Percentiles rank a stretch among this genome's conserved stretches.
These are phyloP conservation scores for Crematogaster levior DNA, from an alignment of 2,888 invertebrate species.

Conservation along the genomic window DNA sequence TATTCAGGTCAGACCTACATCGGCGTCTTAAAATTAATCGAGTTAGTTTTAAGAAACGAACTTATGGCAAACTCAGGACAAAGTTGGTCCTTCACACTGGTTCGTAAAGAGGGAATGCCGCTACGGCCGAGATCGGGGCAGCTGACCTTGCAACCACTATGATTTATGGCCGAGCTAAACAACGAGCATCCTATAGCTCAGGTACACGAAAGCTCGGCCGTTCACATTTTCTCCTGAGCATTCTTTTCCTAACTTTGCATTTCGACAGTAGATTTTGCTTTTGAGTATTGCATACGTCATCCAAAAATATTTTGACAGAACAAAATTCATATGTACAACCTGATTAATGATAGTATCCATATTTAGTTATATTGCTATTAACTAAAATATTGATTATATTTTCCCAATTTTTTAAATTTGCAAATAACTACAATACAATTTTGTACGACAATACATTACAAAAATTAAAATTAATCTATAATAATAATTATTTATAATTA, in stretches of 20 bases:
- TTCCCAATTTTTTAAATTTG: not conserved
- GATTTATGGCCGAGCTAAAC: conserved; percentile 82
- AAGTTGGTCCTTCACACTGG: conserved; percentile 76
- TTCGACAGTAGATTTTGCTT: conserved; percentile 34
- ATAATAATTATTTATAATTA: not conserved
- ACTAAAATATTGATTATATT: not conserved
- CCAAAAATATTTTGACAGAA: conserved; percentile 82
- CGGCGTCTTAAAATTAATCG: not conserved
- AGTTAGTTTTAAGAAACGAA: conserved; percentile 45
- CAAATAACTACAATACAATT: not conserved
- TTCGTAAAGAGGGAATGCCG: conserved; percentile 75
- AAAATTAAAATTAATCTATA: not conserved
- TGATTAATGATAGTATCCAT: conserved; percentile 64
- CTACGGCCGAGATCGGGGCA: conserved; percentile 76
- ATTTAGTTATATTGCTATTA: not conserved
- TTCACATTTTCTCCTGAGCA: conserved; percentile 73
- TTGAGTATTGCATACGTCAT: conserved; percentile 72
- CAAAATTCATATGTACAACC: conserved; percentile 67
- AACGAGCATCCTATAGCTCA: conserved; percentile 78
- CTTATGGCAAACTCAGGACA: conserved; percentile 50
- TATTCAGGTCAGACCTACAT: not conserved
- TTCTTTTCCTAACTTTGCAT: conserved; percentile 51
- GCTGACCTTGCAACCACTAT: conserved; percentile 81
- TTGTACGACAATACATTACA: not conserved
- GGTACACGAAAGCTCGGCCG: conserved; percentile 76